Conservation (phyloP, 2,113 vertebrate species). For the Felis catus region F.catus_Fca126_mat1.0 CM031424.1:8517001-8517500, state of each 20-base stretch:
- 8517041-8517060: not conserved
- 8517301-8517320: not conserved
- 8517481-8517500: conserved; percentile 41
- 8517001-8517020: no score
- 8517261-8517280: not conserved
- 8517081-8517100: not conserved
- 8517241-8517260: not conserved
- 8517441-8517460: not conserved
- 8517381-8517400: not conserved
- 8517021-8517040: not conserved
- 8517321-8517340: not conserved
- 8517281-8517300: not conserved
- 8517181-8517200: not conserved
- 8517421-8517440: not conserved
- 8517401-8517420: not conserved
- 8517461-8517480: not conserved
- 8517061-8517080: no score
- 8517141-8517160: not conserved
- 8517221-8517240: not conserved
- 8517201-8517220: not conserved
- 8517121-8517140: not conserved
- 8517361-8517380: not conserved
- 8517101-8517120: not conserved
- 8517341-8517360: not conserved
- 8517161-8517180: not conserved